Conservation (phyloP, 2,888 invertebrate species). For the Rhyacophila evoluta region DNA sequence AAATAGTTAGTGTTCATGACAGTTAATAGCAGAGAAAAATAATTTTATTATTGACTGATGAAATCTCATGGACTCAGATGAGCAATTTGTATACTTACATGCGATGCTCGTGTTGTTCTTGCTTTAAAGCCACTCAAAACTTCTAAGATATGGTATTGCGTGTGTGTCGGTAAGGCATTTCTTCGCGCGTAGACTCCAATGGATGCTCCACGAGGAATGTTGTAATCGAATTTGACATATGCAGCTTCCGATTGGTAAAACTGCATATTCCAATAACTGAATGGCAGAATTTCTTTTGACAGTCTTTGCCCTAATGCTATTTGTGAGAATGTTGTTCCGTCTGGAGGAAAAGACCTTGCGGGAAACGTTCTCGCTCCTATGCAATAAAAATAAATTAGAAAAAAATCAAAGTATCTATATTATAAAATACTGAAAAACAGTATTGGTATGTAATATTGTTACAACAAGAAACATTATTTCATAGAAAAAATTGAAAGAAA, state of each 20-base stretch:
- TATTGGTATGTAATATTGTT: no score
- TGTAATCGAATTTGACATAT: conserved; percentile 95
- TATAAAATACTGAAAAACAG: no score
- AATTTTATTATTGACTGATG: no score
- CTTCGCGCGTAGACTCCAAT: conserved; percentile 95
- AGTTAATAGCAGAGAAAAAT: no score
- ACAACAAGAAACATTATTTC: no score
- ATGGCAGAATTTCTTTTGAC: conserved; percentile 90
- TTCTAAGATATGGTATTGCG: conserved; percentile 96
- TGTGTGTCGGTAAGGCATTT: conserved; percentile 95
- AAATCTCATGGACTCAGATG: no score
- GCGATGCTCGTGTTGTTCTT: conserved; percentile 84
- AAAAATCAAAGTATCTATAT: no score
- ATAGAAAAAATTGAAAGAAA: no score
- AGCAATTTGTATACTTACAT: conserved; percentile 78
- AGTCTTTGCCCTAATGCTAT: conserved; percentile 89
- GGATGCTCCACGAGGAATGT: conserved; percentile 90
- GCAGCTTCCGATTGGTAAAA: conserved; percentile 95
- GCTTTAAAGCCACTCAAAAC: conserved; percentile 92
- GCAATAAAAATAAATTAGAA: conserved; percentile 11
- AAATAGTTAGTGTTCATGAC: no score
- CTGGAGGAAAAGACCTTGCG: conserved; percentile 91
- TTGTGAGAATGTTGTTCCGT: conserved; percentile 92
- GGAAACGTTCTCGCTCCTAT: conserved; percentile 89
- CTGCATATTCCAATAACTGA: conserved; percentile 98